Percentiles rank a stretch among this genome's conserved stretches.
Evolutionary conservation across 2,797 vertebrate genomes (phyloP).

Genomic region (Falco novaeseelandiae): DNA sequence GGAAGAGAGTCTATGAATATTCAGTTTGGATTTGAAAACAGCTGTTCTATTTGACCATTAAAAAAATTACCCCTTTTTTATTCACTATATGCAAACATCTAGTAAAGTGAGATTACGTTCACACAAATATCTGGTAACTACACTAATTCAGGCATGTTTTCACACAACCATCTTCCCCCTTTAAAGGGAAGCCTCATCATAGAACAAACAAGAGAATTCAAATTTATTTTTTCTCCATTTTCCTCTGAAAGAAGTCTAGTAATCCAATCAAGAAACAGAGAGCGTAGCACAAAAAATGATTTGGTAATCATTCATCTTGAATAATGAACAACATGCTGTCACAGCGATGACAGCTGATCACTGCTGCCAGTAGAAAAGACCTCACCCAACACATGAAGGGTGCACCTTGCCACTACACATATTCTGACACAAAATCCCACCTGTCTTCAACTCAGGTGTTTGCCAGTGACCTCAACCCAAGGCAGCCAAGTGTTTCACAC

Average conservation of each 20-base stretch:
- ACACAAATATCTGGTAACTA: neutral
- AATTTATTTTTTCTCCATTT: neutral
- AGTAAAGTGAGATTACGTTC: neutral
- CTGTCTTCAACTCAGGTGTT: neutral
- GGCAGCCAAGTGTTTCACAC: neutral
- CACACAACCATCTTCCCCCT: neutral
- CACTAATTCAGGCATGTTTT: neutral
- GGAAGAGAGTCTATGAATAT: slow-evolving; percentile 28
- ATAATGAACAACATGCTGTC: neutral
- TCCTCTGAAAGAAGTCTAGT: neutral
- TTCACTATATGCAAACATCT: neutral
- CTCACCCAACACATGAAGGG: neutral
- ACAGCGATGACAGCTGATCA: neutral
- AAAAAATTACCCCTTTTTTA: neutral
- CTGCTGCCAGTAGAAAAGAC: neutral
- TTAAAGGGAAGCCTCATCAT: neutral
- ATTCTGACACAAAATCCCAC: neutral
- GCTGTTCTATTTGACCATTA: slow-evolving; percentile 20
- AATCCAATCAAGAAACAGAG: neutral
- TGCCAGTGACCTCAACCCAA: neutral
- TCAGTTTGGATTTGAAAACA: slow-evolving; percentile 31
- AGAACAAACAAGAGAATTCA: neutral
- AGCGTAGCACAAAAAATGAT: neutral
- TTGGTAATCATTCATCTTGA: neutral
- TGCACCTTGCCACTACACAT: neutral